Evolutionary conservation across 2,888 invertebrate species (phyloP).

Genomic region (Leptinotarsa juncta): DNA sequence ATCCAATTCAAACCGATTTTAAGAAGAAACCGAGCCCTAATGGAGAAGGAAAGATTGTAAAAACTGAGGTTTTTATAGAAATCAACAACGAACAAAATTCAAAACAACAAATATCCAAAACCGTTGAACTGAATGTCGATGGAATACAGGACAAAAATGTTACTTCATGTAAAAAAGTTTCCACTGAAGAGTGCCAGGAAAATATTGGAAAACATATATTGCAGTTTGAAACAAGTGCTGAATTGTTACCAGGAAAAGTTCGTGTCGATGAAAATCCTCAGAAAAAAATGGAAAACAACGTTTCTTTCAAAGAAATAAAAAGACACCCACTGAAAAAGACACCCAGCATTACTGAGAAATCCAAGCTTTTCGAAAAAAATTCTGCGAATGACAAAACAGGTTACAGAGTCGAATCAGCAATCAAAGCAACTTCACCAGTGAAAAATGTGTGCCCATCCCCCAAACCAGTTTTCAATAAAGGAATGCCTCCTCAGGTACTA

Average conservation of each 20-base stretch:
- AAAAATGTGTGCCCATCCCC: constrained; percentile 17
- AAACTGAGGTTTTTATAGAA: constrained; percentile 59
- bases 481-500: not conserved
- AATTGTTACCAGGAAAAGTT: constrained; percentile 36
- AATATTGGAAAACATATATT: constrained; percentile 30
- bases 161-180: not conserved
- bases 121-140: constrained; percentile 35
- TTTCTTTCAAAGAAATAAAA: constrained; percentile 12
- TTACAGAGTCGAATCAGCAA: not conserved
- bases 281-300: constrained; percentile 41
- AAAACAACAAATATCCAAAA: constrained; percentile 33
- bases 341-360: constrained; percentile 47
- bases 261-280: constrained; percentile 44
- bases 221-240: constrained; percentile 40
- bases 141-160: no score
- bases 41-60: constrained; percentile 50
- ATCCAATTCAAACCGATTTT: constrained; percentile 50
- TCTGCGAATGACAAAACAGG: not conserved
- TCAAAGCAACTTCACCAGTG: not conserved
- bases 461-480: constrained; percentile 32
- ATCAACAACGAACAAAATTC: constrained; percentile 47
- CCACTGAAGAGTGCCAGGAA: not conserved
- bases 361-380: constrained; percentile 46
- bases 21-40: constrained; percentile 31
- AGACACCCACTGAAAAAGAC: constrained; percentile 36